These are phyloP conservation scores for Metaphire vulgaris DNA, from an alignment of 1,140 invertebrate genomes.

Conservation along the genomic window DNA sequence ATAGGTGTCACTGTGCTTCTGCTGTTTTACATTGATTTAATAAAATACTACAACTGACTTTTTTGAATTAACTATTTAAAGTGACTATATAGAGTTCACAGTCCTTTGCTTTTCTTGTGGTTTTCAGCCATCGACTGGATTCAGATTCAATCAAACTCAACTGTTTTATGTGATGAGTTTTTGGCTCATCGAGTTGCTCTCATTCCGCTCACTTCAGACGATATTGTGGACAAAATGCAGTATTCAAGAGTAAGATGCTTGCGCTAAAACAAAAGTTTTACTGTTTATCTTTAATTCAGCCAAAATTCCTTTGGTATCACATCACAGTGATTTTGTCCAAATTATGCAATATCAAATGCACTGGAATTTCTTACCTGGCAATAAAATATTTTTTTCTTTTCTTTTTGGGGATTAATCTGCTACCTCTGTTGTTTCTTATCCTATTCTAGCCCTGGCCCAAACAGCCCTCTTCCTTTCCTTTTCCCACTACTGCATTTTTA, in stretches of 20 bases:
- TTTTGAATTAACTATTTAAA: too few species aligned
- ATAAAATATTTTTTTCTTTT: background rate
- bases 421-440: background rate
- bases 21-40: too few species aligned
- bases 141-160: conserved; percentile 95
- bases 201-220: conserved; percentile 88
- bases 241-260: conserved; percentile 62
- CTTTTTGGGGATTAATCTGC: background rate
- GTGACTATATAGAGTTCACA: too few species aligned
- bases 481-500: too few species aligned
- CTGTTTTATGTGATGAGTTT: conserved; percentile 97
- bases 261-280: conserved; percentile 16
- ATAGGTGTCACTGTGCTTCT: too few species aligned
- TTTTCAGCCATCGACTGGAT: conserved; percentile 99
- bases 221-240: conserved; percentile 73
- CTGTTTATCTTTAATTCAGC: background rate
- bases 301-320: too few species aligned
- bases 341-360: background rate
- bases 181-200: conserved; percentile 93
- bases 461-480: too few species aligned
- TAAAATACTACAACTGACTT: too few species aligned
- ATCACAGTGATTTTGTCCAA: too few species aligned
- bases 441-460: too few species aligned
- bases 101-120: too few species aligned
- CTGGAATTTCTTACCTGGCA: background rate